phyloP scores from a whole-genome alignment of 2,113 vertebrate genomes.

The Crocuta crocuta region DNA sequence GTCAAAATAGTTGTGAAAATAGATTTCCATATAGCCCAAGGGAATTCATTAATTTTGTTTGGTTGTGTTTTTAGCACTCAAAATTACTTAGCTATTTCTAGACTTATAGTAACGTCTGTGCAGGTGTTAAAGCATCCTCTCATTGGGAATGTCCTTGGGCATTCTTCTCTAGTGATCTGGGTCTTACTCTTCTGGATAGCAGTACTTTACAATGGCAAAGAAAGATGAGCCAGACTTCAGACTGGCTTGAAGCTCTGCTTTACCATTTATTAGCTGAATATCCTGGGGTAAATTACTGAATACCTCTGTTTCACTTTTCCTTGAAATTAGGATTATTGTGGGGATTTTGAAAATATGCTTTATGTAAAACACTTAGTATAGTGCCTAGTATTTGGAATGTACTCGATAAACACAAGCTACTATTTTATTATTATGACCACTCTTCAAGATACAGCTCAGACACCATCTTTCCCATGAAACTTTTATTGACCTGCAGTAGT shows the following conservation, averaged over 20 bases:
- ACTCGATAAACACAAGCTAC: not conserved
- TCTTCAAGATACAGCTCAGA: not conserved
- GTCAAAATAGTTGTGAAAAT: slow-evolving; percentile 8
- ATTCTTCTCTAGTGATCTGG: not conserved
- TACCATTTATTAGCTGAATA: not conserved
- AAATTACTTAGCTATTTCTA: not conserved
- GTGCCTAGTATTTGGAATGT: not conserved
- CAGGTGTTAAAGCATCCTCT: not conserved
- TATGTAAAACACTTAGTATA: not conserved
- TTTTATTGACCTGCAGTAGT: not conserved
- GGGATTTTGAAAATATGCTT: not conserved
- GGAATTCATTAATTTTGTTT: not conserved
- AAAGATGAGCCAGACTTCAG: not conserved
- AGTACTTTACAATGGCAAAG: not conserved
- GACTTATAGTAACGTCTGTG: not conserved
- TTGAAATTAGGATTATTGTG: not conserved
- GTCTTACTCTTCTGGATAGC: not conserved
- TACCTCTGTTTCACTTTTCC: not conserved
- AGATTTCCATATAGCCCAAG: not conserved
- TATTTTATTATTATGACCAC: not conserved
- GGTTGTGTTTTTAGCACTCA: not conserved
- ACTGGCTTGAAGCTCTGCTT: not conserved
- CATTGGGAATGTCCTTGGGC: not conserved
- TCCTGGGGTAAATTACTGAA: not conserved
- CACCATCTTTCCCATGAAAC: not conserved